A percentile compares a stretch with the other conserved stretches of the same genome.
phyloP scores from a whole-genome alignment of 2,113 vertebrate species.

The Taxidea taxus region DNA sequence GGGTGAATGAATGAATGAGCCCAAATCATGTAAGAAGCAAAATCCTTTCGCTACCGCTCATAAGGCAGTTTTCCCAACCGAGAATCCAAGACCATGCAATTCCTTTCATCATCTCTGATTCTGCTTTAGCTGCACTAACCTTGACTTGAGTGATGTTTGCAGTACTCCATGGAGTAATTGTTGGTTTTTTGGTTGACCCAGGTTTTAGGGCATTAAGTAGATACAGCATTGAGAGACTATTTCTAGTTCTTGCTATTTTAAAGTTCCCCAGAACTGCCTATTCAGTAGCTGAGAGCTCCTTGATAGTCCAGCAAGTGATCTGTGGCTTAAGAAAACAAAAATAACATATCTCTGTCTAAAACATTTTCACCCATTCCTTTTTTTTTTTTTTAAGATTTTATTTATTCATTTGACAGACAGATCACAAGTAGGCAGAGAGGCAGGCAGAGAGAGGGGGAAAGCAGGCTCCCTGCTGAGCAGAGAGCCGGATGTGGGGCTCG shows the following conservation, averaged over 20 bases:
- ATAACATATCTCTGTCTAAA: background rate
- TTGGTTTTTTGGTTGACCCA: background rate
- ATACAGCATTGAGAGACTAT: background rate
- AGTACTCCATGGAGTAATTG: background rate
- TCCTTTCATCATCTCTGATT: background rate
- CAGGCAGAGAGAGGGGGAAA: too few relatives aligned
- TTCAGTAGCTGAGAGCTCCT: background rate
- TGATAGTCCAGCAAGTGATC: background rate
- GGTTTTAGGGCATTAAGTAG: background rate
- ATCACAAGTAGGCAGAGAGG: too few relatives aligned
- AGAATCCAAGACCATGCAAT: background rate
- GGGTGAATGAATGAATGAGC: background rate
- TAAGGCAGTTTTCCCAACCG: background rate
- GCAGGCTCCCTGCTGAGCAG: too few relatives aligned
- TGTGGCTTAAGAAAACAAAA: background rate
- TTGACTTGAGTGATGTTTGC: background rate
- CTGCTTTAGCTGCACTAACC: background rate
- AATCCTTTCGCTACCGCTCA: background rate
- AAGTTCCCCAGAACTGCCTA: background rate
- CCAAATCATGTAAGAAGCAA: background rate
- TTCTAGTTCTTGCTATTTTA: background rate
- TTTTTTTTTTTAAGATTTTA: too few relatives aligned
- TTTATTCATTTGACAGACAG: too few relatives aligned
- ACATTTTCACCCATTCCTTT: background rate
- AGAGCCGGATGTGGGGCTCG: too few relatives aligned